Evolutionary conservation across 1,140 invertebrate species (phyloP).

Genomic region (Drosophila repletoides): DNA sequence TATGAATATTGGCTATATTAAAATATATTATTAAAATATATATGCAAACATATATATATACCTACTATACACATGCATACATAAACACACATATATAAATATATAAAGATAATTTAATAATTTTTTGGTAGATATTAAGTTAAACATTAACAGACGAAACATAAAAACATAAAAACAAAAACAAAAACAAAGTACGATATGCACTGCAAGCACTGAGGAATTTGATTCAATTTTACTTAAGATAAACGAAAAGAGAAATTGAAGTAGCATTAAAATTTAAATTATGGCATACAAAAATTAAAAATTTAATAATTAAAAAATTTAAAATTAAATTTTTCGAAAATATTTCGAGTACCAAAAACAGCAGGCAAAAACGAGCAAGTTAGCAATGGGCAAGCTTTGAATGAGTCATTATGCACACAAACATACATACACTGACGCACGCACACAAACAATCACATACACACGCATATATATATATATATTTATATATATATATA

Average conservation of each 20-base stretch:
- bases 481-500: too few species aligned
- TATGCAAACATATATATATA: conserved; percentile 8
- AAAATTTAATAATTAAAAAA: conserved; percentile 16
- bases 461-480: too few species aligned
- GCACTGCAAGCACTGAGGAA: conserved; percentile 83
- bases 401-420: conserved; percentile 40
- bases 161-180: conserved; percentile 33
- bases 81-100: conserved; percentile 1
- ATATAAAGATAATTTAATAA: conserved; percentile 34
- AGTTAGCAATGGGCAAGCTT: conserved; percentile 25
- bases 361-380: conserved; percentile 29
- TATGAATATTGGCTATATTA: background rate
- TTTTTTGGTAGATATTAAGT: conserved; percentile 50
- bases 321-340: conserved; percentile 40
- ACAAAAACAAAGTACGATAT: conserved; percentile 64
- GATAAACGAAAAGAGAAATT: conserved; percentile 70
- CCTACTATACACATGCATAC: conserved; percentile 11
- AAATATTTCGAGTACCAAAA: conserved; percentile 3
- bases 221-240: conserved; percentile 82
- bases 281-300: conserved; percentile 31
- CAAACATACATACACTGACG: conserved; percentile 1
- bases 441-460: background rate
- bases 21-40: conserved; percentile 2
- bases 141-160: conserved; percentile 40
- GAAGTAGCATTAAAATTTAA: conserved; percentile 51